Percentiles rank a stretch among this genome's conserved stretches.
These are phyloP conservation scores for Pseudorhombus dupliciocellatus DNA, from an alignment of 2,113 vertebrate genomes.

Conservation along the genomic window DNA sequence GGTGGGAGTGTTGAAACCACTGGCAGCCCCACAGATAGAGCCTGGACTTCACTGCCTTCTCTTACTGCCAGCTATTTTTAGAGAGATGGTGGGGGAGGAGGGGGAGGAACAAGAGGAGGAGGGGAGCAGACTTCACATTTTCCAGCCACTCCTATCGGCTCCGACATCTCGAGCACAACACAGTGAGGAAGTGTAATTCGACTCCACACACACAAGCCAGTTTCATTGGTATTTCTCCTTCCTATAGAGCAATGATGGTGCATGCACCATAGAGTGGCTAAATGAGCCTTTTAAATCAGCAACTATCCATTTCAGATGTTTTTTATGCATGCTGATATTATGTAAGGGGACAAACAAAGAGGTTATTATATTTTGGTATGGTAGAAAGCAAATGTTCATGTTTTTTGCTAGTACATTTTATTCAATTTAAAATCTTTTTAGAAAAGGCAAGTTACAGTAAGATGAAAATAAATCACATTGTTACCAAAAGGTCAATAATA, in stretches of 20 bases:
- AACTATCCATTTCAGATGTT: background rate
- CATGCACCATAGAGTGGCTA: slow-evolving; percentile 2
- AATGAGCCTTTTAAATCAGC: background rate
- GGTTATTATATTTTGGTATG: too few relatives aligned
- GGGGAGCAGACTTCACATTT: slow-evolving; percentile 79
- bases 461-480: too few relatives aligned
- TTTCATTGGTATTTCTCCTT: slow-evolving; percentile 58
- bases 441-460: too few relatives aligned
- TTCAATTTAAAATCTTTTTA: background rate
- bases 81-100: slow-evolving; percentile 74
- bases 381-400: too few relatives aligned
- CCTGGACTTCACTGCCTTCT: slow-evolving; percentile 68
- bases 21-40: slow-evolving; percentile 70
- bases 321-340: background rate
- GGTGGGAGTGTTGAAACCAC: slow-evolving; percentile 69
- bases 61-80: slow-evolving; percentile 81
- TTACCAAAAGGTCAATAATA: too few relatives aligned
- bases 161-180: slow-evolving; percentile 75
- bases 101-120: slow-evolving; percentile 51
- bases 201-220: slow-evolving; percentile 43
- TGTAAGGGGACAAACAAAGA: background rate
- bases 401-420: background rate
- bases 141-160: slow-evolving; percentile 78
- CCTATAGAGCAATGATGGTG: slow-evolving; percentile 25
- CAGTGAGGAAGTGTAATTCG: slow-evolving; percentile 76